Evolutionary conservation across 2,113 vertebrate genomes (phyloP).

Genomic region (Ameiurus melas): DNA sequence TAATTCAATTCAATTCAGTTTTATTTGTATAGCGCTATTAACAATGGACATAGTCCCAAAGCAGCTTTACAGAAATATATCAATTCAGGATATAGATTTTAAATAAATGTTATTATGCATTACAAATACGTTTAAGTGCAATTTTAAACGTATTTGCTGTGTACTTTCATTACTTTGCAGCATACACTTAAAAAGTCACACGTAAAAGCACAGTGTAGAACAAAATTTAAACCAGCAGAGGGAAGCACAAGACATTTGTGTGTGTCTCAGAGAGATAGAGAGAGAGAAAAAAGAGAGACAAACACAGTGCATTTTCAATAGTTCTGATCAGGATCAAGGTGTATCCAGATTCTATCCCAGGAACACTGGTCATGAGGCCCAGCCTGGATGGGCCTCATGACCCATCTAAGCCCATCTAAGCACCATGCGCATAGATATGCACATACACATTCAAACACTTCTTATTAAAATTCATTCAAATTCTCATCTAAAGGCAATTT

Average conservation of each 20-base stretch:
- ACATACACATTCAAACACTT: not conserved
- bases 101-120: not conserved
- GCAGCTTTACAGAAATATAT: not conserved
- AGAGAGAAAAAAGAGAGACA: not conserved
- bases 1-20: no score
- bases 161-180: not conserved
- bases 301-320: not conserved
- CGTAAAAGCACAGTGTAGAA: not conserved
- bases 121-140: not conserved
- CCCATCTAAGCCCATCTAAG: not conserved
- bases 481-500: not conserved
- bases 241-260: slow-evolving; percentile 23
- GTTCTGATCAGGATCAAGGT: not conserved
- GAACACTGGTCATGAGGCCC: not conserved
- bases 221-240: slow-evolving; percentile 26
- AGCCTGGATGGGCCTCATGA: not conserved
- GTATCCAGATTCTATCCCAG: not conserved
- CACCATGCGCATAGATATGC: not conserved
- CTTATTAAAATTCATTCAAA: no score
- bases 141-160: no score
- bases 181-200: not conserved
- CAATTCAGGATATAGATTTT: no score
- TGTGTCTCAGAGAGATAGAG: not conserved
- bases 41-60: no score
- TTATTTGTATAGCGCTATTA: no score